Conservation (phyloP, 2,888 invertebrate genomes). For the Rotaria magnacalcarata region DNA sequence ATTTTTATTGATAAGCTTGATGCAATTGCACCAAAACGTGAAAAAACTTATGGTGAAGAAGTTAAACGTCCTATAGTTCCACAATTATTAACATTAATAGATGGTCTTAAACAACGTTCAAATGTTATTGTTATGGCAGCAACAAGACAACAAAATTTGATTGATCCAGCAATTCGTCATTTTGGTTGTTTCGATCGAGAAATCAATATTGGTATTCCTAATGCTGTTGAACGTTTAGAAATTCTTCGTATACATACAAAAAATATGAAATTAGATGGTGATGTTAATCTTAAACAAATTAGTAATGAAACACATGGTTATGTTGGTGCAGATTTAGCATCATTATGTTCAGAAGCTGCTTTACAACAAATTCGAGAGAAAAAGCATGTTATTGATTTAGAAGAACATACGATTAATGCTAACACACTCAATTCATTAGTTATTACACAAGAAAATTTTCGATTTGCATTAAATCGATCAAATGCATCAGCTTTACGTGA, state of each 20-base stretch:
- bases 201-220: constrained; percentile 98
- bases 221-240: constrained; percentile 92
- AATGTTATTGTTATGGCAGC: constrained; percentile 97
- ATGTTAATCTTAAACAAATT: too few species aligned
- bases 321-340: constrained; percentile 96
- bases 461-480: constrained; percentile 97
- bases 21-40: constrained; percentile 76
- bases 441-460: constrained; percentile 91
- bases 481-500: constrained; percentile 96
- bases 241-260: too few species aligned
- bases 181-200: constrained; percentile 97
- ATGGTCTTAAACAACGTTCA: constrained; percentile 95
- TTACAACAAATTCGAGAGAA: constrained; percentile 62
- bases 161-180: constrained; percentile 90
- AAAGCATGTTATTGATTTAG: constrained; percentile 91
- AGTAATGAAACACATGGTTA: constrained; percentile 99
- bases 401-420: constrained; percentile 78
- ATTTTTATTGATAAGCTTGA: constrained; percentile 80
- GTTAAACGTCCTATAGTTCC: constrained; percentile 92
- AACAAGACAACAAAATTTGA: constrained; percentile 96
- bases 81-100: constrained; percentile 67
- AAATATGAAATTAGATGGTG: too few species aligned
- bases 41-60: constrained; percentile 88
- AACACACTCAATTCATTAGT: constrained; percentile 73
- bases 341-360: constrained; percentile 95